Evolutionary conservation across 2,888 invertebrate species (phyloP).

Genomic region (Ectemnius cavifrons): DNA sequence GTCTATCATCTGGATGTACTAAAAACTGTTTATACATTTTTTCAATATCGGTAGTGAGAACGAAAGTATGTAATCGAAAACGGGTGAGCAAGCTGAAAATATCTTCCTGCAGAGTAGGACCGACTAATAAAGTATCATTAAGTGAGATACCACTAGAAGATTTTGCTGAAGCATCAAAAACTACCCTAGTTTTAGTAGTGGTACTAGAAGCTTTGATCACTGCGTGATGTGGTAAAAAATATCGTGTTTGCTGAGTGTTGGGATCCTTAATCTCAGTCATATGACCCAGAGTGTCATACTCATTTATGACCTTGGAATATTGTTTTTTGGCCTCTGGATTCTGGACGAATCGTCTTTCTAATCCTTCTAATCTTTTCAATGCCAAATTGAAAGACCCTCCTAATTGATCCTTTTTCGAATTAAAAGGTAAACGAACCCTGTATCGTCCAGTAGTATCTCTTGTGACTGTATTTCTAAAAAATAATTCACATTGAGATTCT

Average conservation of each 20-base stretch:
- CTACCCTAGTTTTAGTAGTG: conserved; percentile 8
- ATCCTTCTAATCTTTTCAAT: background rate
- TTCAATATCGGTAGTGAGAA: background rate
- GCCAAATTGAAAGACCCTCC: conserved; percentile 7
- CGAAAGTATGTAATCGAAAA: too few species aligned
- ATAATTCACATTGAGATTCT: too few species aligned
- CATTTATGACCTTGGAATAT: background rate
- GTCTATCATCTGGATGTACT: background rate
- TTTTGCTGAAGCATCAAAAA: too few species aligned
- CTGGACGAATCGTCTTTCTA: conserved; percentile 1
- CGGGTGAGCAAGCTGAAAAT: too few species aligned
- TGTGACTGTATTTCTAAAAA: background rate
- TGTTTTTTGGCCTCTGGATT: background rate
- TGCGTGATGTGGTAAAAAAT: conserved; percentile 22
- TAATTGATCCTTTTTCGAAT: background rate
- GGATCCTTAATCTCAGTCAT: background rate
- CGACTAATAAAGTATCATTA: too few species aligned
- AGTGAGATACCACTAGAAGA: too few species aligned
- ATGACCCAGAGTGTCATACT: conserved; percentile 16
- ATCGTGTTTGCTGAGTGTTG: background rate
- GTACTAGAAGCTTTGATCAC: background rate
- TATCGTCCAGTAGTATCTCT: conserved; percentile 10
- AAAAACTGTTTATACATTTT: conserved; percentile 8
- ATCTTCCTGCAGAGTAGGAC: too few species aligned
- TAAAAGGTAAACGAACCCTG: conserved; percentile 22